Percentiles rank a stretch among this genome's conserved stretches.
phyloP scores from a whole-genome alignment of 2,888 invertebrate species.

The Lycia hirtaria region DNA sequence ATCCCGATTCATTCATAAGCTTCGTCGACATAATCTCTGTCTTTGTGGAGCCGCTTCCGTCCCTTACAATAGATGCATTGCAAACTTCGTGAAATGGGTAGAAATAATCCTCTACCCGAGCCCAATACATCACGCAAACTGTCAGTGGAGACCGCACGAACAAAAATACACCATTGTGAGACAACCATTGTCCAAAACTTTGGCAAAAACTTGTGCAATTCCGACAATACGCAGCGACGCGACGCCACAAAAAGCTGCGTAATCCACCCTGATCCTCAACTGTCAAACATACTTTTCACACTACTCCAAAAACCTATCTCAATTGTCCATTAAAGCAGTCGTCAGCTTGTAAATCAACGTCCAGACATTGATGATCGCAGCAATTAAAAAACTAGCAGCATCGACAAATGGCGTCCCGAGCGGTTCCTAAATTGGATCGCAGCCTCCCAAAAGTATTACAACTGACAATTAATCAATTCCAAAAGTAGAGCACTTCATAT shows the following conservation, averaged over 20 bases:
- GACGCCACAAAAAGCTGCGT: slow-evolving; percentile 52
- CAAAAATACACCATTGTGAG: slow-evolving; percentile 82
- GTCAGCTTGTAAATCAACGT: slow-evolving; percentile 61
- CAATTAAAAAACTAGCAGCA: slow-evolving; percentile 67
- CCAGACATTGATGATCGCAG: slow-evolving; percentile 61
- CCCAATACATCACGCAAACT: slow-evolving; percentile 84
- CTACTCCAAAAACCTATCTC: slow-evolving; percentile 47
- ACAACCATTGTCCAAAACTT: slow-evolving; percentile 78
- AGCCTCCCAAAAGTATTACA: slow-evolving; percentile 57
- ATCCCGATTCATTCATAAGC: slow-evolving; percentile 67
- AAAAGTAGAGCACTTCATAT: slow-evolving; percentile 75
- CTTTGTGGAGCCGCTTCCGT: slow-evolving; percentile 82
- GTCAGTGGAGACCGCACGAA: slow-evolving; percentile 82
- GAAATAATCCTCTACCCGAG: slow-evolving; percentile 81
- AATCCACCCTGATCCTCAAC: slow-evolving; percentile 48
- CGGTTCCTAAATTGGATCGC: slow-evolving; percentile 68
- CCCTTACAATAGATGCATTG: slow-evolving; percentile 79
- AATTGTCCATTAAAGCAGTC: slow-evolving; percentile 51
- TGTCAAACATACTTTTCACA: slow-evolving; percentile 55
- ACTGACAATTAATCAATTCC: slow-evolving; percentile 82
- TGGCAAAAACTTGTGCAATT: slow-evolving; percentile 82
- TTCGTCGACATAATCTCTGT: slow-evolving; percentile 71
- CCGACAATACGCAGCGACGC: slow-evolving; percentile 70
- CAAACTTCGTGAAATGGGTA: slow-evolving; percentile 84
- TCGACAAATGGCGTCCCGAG: slow-evolving; percentile 65